These are phyloP conservation scores for Papilio polytes DNA, from an alignment of 1,140 invertebrate genomes.

Conservation along the genomic window DNA sequence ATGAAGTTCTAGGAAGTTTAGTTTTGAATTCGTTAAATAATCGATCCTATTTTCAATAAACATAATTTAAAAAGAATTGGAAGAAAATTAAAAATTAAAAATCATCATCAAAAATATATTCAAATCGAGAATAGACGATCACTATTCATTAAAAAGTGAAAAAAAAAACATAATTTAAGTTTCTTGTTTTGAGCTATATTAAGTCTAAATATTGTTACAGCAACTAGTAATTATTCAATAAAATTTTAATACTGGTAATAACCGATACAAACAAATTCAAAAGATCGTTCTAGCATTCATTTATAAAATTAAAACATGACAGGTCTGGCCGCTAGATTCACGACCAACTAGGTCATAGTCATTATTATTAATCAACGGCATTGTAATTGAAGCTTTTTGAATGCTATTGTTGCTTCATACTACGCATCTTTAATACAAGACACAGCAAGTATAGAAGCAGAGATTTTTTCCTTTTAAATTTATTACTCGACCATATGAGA, in stretches of 20 bases:
- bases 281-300: conserved; percentile 46
- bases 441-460: conserved; percentile 33
- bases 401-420: conserved; percentile 28
- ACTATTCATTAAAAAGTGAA: too few species aligned
- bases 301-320: conserved; percentile 67
- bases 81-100: too few species aligned
- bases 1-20: not conserved
- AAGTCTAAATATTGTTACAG: not conserved
- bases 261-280: not conserved
- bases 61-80: too few species aligned
- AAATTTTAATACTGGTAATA: not conserved
- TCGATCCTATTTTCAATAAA: not conserved
- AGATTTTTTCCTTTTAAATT: not conserved
- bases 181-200: too few species aligned
- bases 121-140: too few species aligned
- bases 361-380: conserved; percentile 71
- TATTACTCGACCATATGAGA: not conserved
- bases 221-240: not conserved
- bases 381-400: conserved; percentile 42
- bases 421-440: conserved; percentile 31
- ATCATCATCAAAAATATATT: too few species aligned
- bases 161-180: not conserved
- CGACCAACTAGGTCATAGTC: conserved; percentile 71
- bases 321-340: conserved; percentile 55
- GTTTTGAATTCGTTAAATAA: not conserved